Base-by-base conservation (phyloP, 2,888 invertebrate species). In the Leptodirus hochenwartii region DNA sequence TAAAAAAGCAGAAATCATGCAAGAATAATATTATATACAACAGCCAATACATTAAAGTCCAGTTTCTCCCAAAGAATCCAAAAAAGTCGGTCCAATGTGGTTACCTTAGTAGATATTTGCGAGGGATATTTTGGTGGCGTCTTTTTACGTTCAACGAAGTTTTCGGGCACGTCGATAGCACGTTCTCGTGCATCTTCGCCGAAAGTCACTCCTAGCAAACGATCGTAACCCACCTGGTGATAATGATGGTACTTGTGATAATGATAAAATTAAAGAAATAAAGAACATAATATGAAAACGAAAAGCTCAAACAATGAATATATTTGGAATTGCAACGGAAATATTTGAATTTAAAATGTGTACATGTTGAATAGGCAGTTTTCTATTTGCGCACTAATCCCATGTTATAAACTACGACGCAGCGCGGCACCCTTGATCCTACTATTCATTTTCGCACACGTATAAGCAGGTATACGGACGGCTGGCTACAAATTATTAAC, bases 141-240 rank as follows among this genome's bases (percentile, higher is more conserved):
- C 62, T 85, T 87, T 52, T 77, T 74, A 39, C 77, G 66, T 47
- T 79, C 82, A 39, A 84, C 72, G 59, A 87, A 88, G 46, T 75
- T 72, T 38, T 82, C 84, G 4, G 88, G 88, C 39, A 85, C 85
- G 55, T 88, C 88, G 34, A 88, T 84, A 3, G 88, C 80, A 63
- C 74, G 61, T 51, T 75, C 75, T 36, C 72, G 59, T 44, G 58
- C 43, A 25, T 46, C 47, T 31, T 49, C 47, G 28, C 47, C 47
- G 39, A 52, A 51, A 23, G 49, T 50, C 25, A 53, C 50, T 24
- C 52, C 52, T 31, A 50, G 45, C 34, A 51, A 44, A 35, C 48
- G 47, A 38, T 35, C 64, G 60, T 39, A 66, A 53, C 50, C 48
- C 42, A 54, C 52, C 54, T 54, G 39, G 23, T 36, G 28, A 15